phyloP scores from a whole-genome alignment of 2,888 invertebrate genomes.

The Callosobruchus maculatus region DNA sequence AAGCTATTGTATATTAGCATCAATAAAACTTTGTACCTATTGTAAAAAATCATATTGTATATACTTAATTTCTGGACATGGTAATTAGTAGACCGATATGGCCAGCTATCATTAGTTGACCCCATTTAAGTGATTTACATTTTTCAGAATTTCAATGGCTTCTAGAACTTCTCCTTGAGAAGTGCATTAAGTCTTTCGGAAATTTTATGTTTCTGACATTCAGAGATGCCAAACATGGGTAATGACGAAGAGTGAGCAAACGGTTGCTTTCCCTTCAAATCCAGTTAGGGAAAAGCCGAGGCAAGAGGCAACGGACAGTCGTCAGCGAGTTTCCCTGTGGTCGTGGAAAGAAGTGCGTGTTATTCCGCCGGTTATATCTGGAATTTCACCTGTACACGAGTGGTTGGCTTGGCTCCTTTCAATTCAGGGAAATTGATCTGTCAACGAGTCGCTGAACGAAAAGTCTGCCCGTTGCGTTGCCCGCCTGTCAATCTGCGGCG shows the following conservation, averaged over 20 bases:
- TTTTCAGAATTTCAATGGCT: too few relatives aligned
- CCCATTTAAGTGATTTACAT: too few relatives aligned
- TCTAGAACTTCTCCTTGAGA: too few relatives aligned
- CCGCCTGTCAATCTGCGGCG: neutral
- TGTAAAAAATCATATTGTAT: too few relatives aligned
- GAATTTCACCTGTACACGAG: neutral
- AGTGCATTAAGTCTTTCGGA: too few relatives aligned
- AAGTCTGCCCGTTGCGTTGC: neutral
- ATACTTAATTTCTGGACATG: too few relatives aligned
- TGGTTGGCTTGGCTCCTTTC: neutral
- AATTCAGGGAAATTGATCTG: neutral
- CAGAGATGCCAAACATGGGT: neutral
- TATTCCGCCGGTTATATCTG: neutral
- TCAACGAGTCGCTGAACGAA: neutral
- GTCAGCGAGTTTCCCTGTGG: neutral
- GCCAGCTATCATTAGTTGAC: too few relatives aligned
- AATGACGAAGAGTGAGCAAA: neutral
- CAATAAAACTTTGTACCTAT: too few relatives aligned
- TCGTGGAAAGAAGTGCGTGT: neutral
- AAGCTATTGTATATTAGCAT: too few relatives aligned
- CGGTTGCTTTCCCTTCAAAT: neutral
- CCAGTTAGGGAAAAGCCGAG: neutral
- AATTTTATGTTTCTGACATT: too few relatives aligned
- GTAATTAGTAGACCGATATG: too few relatives aligned
- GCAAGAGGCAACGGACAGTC: neutral